Evolutionary conservation across 2,113 vertebrate genomes (phyloP).

Genomic region (Muntiacus muntjak): DNA sequence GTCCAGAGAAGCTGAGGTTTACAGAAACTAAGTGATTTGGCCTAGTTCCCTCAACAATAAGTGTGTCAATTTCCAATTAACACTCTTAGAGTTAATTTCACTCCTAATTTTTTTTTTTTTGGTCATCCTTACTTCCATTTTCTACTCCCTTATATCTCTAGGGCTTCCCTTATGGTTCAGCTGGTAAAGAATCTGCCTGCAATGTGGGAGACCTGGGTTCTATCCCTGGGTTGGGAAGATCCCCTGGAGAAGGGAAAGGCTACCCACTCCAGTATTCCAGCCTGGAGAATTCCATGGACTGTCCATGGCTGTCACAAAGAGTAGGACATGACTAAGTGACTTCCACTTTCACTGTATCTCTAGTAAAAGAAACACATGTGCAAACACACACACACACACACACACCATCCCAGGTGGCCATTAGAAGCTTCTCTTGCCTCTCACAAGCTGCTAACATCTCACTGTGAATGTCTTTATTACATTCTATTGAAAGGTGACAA

Average conservation of each 20-base stretch:
- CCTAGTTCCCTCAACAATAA: neutral
- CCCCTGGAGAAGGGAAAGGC: neutral
- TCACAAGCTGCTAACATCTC: neutral
- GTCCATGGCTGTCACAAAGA: neutral
- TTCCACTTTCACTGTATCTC: neutral
- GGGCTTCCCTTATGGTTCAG: neutral
- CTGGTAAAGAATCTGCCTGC: neutral
- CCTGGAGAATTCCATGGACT: neutral
- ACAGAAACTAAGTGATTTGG: neutral
- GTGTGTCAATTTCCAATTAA: neutral
- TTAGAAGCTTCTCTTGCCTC: neutral
- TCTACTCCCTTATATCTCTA: neutral
- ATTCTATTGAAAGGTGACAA: neutral
- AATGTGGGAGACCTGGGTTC: neutral
- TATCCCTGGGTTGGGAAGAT: neutral
- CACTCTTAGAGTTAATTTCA: neutral
- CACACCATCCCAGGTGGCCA: neutral
- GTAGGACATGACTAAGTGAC: neutral
- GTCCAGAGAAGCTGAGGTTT: neutral
- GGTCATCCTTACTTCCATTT: neutral
- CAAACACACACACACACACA: neutral
- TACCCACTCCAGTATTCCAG: neutral
- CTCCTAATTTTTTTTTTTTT: slow-evolving; percentile 22
- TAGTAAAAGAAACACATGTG: neutral
- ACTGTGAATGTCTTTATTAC: neutral